Evolutionary conservation across 1,140 invertebrate genomes (phyloP).

Genomic region (Bombus balteatus): DNA sequence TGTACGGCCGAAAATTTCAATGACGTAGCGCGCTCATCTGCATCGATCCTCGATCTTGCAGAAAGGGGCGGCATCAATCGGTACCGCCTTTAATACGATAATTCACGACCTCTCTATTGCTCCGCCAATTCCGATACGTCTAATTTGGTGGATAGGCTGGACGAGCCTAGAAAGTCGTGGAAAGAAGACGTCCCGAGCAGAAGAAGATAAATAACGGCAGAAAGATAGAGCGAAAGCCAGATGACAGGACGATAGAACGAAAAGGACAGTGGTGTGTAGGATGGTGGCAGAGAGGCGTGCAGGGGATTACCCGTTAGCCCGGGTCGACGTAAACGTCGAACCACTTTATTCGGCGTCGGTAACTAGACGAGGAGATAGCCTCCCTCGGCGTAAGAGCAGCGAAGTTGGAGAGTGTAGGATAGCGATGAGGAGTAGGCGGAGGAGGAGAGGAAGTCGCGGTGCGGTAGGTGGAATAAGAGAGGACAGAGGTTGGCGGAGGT

Average conservation of each 20-base stretch:
- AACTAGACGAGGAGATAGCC: conserved; percentile 71
- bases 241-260: not conserved
- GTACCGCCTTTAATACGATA: not conserved
- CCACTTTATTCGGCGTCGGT: conserved; percentile 73
- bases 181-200: not conserved
- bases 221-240: not conserved
- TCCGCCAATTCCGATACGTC: not conserved
- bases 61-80: not conserved
- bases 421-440: not conserved
- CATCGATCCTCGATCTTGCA: not conserved
- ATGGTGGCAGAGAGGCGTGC: conserved; percentile 22
- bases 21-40: not conserved
- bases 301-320: conserved; percentile 68
- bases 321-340: conserved; percentile 72
- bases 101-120: not conserved
- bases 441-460: conserved; percentile 16
- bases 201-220: not conserved
- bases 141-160: conserved; percentile 16
- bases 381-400: conserved; percentile 63
- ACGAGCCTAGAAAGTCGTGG: not conserved
- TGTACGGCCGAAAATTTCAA: too few species aligned
- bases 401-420: conserved; percentile 23
- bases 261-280: conserved; percentile 15
- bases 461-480: conserved; percentile 44
- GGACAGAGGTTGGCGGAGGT: conserved; percentile 27